A percentile compares a stretch with the other conserved stretches of the same genome.
These are phyloP conservation scores for Elachura formosa DNA, from an alignment of 2,113 vertebrate genomes.

Conservation along the genomic window DNA sequence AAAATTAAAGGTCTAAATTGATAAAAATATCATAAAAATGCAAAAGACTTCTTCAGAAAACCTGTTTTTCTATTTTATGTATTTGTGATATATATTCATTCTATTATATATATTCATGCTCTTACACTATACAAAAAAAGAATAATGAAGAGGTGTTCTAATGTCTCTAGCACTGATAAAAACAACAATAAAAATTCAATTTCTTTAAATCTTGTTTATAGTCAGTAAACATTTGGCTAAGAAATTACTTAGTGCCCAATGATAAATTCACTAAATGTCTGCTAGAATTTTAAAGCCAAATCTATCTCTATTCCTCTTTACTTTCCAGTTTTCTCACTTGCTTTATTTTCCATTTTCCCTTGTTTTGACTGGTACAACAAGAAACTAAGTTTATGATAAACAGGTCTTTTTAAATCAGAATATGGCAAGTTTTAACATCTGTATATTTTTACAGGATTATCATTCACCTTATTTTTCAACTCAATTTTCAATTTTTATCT, in stretches of 20 bases:
- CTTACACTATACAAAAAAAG: neutral
- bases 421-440: neutral
- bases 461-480: neutral
- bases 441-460: neutral
- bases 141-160: neutral
- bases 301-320: neutral
- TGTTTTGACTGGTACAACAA: neutral
- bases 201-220: neutral
- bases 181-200: neutral
- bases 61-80: neutral
- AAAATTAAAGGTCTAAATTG: neutral
- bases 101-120: neutral
- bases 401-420: neutral
- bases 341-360: neutral
- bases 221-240: neutral
- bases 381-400: neutral
- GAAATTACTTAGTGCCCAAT: neutral
- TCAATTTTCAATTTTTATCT: neutral
- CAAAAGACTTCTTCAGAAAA: neutral
- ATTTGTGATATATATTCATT: neutral
- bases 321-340: neutral
- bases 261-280: neutral
- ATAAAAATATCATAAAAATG: neutral
- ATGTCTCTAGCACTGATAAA: neutral
- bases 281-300: neutral